Conservation (phyloP, 2,797 vertebrate species). For the Lophotriccus pileatus region DNA sequence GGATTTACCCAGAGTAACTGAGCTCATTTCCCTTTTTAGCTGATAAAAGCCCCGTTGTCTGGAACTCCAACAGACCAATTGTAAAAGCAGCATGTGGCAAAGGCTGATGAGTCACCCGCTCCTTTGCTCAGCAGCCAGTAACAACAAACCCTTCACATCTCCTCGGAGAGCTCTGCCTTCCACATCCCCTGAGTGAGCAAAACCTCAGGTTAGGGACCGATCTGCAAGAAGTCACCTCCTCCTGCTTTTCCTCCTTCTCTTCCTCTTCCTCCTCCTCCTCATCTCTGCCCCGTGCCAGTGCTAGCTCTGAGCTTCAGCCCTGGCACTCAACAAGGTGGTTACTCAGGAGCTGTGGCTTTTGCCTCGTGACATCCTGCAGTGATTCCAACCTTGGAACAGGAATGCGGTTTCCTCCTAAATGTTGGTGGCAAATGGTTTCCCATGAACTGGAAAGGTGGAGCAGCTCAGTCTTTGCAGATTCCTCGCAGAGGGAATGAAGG, state of each 20-base stretch:
- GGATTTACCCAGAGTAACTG: conserved; percentile 25
- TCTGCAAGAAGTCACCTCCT: background rate
- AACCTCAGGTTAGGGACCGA: accelerated
- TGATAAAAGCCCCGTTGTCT: conserved; percentile 31
- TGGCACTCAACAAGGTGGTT: background rate
- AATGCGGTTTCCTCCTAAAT: background rate
- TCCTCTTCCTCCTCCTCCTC: background rate
- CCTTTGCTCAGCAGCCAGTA: background rate
- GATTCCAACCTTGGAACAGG: background rate
- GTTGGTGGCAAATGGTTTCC: background rate
- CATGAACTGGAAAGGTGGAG: background rate
- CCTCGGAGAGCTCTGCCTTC: background rate
- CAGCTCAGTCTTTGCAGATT: background rate
- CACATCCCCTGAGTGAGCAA: background rate
- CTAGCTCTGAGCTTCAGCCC: background rate
- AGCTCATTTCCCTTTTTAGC: conserved; percentile 46
- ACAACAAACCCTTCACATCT: background rate
- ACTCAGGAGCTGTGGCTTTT: background rate
- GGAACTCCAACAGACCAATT: conserved; percentile 4
- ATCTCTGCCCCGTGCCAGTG: background rate
- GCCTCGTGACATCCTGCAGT: background rate
- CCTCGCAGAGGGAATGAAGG: background rate
- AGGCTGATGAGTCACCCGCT: conserved; percentile 15
- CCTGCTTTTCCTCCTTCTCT: background rate
- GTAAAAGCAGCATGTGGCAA: conserved; percentile 32